Conservation (phyloP, 2,888 invertebrate species). For the Teleiodes luculella region DNA sequence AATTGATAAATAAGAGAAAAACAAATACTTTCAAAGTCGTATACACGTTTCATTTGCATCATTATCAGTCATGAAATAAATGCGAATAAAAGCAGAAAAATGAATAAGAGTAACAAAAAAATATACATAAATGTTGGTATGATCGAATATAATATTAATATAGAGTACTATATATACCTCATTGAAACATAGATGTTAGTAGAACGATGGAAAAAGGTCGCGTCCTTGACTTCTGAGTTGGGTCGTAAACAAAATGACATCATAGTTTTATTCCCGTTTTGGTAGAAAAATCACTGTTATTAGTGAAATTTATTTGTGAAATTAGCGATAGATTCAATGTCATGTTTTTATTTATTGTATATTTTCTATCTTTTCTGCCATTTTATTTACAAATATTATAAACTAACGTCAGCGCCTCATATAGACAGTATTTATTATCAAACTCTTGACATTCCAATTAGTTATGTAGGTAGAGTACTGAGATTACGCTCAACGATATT, state of each 20-base stretch:
- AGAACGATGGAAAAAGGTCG: slow-evolving; percentile 37
- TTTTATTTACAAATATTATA: too few species aligned
- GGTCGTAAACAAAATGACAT: slow-evolving; percentile 39
- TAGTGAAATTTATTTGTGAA: too few species aligned
- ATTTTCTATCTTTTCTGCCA: too few species aligned
- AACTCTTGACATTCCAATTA: slow-evolving; percentile 6
- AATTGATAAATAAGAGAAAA: neutral
- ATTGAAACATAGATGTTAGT: neutral
- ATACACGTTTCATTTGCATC: too few species aligned
- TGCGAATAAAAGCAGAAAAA: neutral
- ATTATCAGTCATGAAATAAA: neutral
- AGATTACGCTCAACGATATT: slow-evolving; percentile 25
- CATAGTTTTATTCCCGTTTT: slow-evolving; percentile 31
- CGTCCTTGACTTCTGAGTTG: slow-evolving; percentile 40
- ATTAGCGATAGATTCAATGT: neutral
- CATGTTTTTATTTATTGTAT: too few species aligned
- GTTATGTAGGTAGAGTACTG: neutral
- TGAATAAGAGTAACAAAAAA: neutral
- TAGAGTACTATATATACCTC: too few species aligned
- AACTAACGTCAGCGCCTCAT: neutral
- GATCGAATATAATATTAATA: too few species aligned
- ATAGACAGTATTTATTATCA: neutral
- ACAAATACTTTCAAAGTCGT: too few species aligned
- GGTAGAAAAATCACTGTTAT: too few species aligned
- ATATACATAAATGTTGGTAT: too few species aligned